Evolutionary conservation across 1,140 invertebrate species (phyloP), one percentile per base, ranked within the genome.

Genomic region (Orius insidiosus): DNA sequence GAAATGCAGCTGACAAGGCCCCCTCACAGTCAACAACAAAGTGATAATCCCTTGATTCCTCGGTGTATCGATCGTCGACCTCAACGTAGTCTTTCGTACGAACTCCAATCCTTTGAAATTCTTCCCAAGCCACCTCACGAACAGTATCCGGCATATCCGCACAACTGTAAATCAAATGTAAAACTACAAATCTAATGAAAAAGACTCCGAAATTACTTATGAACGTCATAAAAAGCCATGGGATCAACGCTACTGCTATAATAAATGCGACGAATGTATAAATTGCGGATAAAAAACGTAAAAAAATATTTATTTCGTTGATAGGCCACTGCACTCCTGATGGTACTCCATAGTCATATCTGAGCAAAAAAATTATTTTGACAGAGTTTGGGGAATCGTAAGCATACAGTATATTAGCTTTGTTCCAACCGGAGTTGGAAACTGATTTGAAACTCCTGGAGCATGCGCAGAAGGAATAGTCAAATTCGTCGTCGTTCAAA

Each of bases 1-100:
- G 16, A 48, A 40, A 31, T 51, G 24, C 3, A 54, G 31, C 30
- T 55, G 46, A 15, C 52, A 55, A 10, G 39, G 19, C 5, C 77
- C 76, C 59, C 71, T 71, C 4, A 79, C 62, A 44, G 66, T 65
- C 4, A 80, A 60, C 2, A 80, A 59, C 3, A 78, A 70, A 53
- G 76, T 71, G 50, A 79, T 70, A 41, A 80, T 72, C 11, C 77
- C 76, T 47, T 77, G 75, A 55, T 80, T 80, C 48, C 75, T 60
- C 10, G 70, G 68, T 0, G 76, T 79, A 56, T 80, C 77, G 9
- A 78, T 65, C 7, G 78, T 59, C 0, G 74, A 71, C 11, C 76
- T 66, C 5, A 79, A 67, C 10, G 76, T 76, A 34, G 71, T 70
- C 0, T 67, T 69, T 49, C 66, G 64, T 24, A 78, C 70, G 55